Evolutionary conservation across 1,140 invertebrate genomes (phyloP).

Genomic region (Drosophila baimaii): DNA sequence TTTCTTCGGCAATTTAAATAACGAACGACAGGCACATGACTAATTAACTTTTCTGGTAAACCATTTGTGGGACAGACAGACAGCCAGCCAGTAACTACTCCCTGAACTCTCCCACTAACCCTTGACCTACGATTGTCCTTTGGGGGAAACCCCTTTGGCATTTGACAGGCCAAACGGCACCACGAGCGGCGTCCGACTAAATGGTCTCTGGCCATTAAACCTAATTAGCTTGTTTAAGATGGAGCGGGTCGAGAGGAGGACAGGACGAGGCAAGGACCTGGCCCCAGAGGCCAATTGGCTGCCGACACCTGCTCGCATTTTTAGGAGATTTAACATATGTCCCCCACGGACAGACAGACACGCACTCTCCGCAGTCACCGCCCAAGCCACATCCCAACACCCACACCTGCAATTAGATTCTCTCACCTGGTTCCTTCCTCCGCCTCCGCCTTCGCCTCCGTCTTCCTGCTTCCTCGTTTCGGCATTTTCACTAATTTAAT

Average conservation of each 20-base stretch:
- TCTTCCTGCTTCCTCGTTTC: conserved; percentile 42
- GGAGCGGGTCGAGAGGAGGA: not conserved
- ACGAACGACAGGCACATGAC: conserved; percentile 32
- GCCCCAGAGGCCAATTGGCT: conserved; percentile 50
- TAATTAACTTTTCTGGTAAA: conserved; percentile 29
- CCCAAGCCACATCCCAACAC: not conserved
- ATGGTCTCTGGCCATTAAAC: conserved; percentile 62
- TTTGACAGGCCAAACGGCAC: conserved; percentile 11
- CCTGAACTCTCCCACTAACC: conserved; percentile 19
- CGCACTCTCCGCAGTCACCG: conserved; percentile 8
- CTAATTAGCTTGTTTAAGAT: conserved; percentile 74
- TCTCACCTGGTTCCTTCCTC: conserved; percentile 50
- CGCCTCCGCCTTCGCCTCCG: not conserved
- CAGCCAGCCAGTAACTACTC: conserved; percentile 6
- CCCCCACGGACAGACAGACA: conserved; percentile 17
- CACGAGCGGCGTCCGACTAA: conserved; percentile 21
- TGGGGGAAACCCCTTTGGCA: conserved; percentile 35
- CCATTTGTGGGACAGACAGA: conserved; percentile 6
- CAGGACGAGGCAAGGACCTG: conserved; percentile 3
- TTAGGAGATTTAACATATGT: conserved; percentile 52
- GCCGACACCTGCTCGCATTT: conserved; percentile 55
- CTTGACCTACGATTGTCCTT: conserved; percentile 47
- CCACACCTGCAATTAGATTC: conserved; percentile 68
- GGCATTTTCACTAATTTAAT: conserved; percentile 77
- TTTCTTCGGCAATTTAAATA: conserved; percentile 20